Conservation (phyloP, 2,888 invertebrate genomes). For the Hypselothyrea guttata region DNA sequence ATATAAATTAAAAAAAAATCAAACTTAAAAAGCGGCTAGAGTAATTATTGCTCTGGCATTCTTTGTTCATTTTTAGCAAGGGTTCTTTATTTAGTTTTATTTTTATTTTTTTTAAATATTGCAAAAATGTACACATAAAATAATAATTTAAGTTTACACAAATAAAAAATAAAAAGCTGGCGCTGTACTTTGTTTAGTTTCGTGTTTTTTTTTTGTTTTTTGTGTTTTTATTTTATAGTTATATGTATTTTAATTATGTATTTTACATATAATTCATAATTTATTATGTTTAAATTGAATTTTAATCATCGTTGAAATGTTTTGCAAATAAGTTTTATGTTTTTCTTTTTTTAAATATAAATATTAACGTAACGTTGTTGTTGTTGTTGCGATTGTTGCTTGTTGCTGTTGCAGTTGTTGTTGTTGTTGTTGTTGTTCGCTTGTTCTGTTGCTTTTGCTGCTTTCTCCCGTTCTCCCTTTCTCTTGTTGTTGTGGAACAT, state of each 20-base stretch:
- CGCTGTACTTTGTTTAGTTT: conserved; percentile 11
- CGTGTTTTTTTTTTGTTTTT: conserved; percentile 3
- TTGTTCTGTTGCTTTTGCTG: conserved; percentile 25
- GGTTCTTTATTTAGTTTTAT: no score
- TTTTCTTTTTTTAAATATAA: conserved; percentile 6
- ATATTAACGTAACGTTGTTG: conserved; percentile 11
- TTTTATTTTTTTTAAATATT: no score
- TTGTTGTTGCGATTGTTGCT: conserved; percentile 30
- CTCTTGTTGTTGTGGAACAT: conserved; percentile 23
- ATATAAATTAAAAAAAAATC: not conserved
- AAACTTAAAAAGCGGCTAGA: not conserved
- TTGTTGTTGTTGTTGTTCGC: conserved; percentile 15
- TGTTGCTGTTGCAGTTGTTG: conserved; percentile 2
- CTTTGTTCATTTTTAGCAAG: not conserved
- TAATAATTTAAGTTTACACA: no score
- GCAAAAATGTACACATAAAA: no score
- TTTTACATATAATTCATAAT: conserved; percentile 51
- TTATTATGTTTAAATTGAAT: conserved; percentile 22
- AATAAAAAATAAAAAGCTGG: conserved; percentile 17
- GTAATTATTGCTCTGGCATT: not conserved
- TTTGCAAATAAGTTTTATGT: conserved; percentile 43
- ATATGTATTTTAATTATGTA: conserved; percentile 28
- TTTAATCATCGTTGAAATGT: conserved; percentile 46
- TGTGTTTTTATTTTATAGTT: conserved; percentile 4
- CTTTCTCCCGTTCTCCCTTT: not conserved